Percentiles rank a stretch among this genome's conserved stretches.
Conservation (phyloP, 2,888 invertebrate genomes). For the Panzeria rudis region DNA sequence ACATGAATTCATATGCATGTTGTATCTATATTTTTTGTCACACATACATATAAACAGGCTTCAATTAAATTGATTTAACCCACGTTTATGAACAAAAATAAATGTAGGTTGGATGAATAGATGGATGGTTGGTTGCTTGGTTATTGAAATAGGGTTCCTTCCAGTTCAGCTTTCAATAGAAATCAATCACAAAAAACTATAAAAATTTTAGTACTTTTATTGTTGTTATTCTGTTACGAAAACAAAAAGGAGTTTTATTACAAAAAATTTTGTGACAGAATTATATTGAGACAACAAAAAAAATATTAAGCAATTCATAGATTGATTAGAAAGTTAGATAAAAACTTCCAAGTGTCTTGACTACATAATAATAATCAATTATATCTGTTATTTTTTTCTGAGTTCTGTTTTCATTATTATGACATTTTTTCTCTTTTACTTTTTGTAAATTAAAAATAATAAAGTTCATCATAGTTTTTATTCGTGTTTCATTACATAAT, state of each 20-base stretch:
- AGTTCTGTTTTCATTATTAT: constrained; percentile 24
- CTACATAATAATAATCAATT: background rate
- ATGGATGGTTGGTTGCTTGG: constrained; percentile 6
- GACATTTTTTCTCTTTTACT: constrained; percentile 1
- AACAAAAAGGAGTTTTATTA: constrained; percentile 2
- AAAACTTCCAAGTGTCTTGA: constrained; percentile 11
- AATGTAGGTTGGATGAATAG: constrained; percentile 37
- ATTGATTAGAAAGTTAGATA: constrained; percentile 64
- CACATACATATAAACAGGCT: constrained; percentile 16
- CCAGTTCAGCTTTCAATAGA: constrained; percentile 5
- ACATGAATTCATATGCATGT: background rate
- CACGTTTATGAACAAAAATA: constrained; percentile 47
- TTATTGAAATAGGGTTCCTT: constrained; percentile 22
- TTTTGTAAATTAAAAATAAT: constrained; percentile 41
- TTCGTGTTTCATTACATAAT: constrained; percentile 63
- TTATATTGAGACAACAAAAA: background rate
- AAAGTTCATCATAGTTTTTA: constrained; percentile 55
- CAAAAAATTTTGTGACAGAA: constrained; percentile 38
- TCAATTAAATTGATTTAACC: constrained; percentile 48
- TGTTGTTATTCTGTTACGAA: background rate
- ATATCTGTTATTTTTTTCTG: too few relatives aligned
- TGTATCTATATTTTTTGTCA: background rate
- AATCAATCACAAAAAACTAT: constrained; percentile 48
- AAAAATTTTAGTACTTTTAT: background rate
- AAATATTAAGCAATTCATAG: constrained; percentile 11